Conservation (phyloP, 1,140 invertebrate species). For the Thaumatotibia leucotreta region DNA sequence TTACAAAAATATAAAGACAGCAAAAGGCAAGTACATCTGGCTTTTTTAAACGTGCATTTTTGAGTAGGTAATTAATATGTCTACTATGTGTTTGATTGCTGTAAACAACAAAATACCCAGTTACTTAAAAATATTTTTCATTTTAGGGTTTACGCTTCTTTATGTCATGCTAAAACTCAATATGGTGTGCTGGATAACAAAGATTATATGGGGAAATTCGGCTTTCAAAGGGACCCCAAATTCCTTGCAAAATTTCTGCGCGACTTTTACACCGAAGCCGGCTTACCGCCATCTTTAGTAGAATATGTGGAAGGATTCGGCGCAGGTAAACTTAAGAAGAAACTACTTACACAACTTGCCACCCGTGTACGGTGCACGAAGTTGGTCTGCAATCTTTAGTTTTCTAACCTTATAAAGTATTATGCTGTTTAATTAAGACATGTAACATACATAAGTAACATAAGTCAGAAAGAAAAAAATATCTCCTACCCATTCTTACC, state of each 20-base stretch:
- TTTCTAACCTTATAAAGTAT: no score
- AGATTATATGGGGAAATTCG: conserved; percentile 55
- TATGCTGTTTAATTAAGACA: no score
- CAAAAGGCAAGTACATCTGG: neutral
- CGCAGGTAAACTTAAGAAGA: no score
- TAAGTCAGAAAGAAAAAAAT: no score
- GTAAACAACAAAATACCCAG: no score
- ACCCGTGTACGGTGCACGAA: no score
- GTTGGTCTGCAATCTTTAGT: no score
- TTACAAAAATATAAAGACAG: neutral
- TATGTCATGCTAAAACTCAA: neutral
- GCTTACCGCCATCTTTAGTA: conserved; percentile 79
- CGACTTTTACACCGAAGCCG: conserved; percentile 79
- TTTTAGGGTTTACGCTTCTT: conserved; percentile 79
- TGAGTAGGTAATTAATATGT: neutral
- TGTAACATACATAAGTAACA: no score
- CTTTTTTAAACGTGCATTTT: neutral
- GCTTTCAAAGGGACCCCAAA: conserved; percentile 75
- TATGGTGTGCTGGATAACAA: conserved; percentile 80
- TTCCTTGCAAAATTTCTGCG: conserved; percentile 77
- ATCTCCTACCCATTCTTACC: no score
- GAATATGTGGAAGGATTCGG: conserved; percentile 87
- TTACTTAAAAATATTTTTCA: no score
- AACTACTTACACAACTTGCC: no score
- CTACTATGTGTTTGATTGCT: no score